Evolutionary conservation across 2,888 invertebrate genomes (phyloP).

Genomic region (Hartigia nigra): DNA sequence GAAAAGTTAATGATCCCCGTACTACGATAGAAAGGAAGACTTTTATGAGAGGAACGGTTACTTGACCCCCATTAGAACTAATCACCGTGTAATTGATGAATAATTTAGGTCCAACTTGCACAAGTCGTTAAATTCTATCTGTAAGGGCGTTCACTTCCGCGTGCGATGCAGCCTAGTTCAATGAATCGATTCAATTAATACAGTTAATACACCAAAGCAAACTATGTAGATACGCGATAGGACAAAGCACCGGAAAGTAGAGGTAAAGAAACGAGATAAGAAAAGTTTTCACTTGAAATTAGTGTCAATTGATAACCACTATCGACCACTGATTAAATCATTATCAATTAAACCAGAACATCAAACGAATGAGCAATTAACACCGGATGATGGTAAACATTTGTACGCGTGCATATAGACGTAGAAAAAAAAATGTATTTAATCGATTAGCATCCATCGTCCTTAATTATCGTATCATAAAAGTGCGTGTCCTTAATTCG

Average conservation of each 20-base stretch:
- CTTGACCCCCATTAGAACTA: constrained; percentile 47
- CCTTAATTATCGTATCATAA: not conserved
- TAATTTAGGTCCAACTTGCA: constrained; percentile 43
- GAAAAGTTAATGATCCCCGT: not conserved
- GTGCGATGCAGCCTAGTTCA: constrained; percentile 29
- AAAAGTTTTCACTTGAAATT: not conserved
- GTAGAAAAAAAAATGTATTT: not conserved
- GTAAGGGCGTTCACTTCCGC: constrained; percentile 37
- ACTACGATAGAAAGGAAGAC: not conserved
- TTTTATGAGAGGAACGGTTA: constrained; percentile 28
- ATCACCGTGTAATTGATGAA: constrained; percentile 50
- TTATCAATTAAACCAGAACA: not conserved
- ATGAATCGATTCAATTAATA: constrained; percentile 29
- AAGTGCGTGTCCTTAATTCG: not conserved
- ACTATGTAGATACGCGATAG: not conserved
- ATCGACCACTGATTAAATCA: not conserved
- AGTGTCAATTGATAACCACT: not conserved
- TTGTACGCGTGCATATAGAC: not conserved
- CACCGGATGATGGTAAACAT: not conserved
- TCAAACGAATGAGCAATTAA: not conserved
- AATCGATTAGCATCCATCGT: not conserved
- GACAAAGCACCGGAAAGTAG: not conserved
- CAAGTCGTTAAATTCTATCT: constrained; percentile 31
- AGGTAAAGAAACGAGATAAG: not conserved
- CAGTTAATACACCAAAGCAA: not conserved